Evolutionary conservation across 1,140 invertebrate genomes (phyloP).

Genomic region (Pteromalus puparum): DNA sequence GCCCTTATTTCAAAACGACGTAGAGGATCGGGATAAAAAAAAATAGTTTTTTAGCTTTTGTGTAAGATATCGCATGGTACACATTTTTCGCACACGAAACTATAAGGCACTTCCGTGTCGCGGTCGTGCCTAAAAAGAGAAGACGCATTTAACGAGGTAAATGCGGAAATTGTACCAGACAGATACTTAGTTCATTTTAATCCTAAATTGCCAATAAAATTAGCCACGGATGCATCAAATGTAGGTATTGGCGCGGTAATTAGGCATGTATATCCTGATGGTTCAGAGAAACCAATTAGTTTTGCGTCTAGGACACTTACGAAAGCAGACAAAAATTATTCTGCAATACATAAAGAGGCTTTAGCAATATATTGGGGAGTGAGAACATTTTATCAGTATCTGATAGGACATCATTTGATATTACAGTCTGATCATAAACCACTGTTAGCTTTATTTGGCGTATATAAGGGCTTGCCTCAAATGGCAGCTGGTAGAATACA

Average conservation of each 20-base stretch:
- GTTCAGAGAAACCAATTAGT: not conserved
- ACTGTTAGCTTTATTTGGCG: no score
- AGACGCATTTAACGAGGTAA: no score
- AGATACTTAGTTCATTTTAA: conserved; percentile 46
- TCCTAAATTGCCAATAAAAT: conserved; percentile 36
- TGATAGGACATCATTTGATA: conserved; percentile 22
- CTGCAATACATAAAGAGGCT: conserved; percentile 19
- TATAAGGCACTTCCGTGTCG: no score
- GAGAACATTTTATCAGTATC: conserved; percentile 25
- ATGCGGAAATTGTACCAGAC: not conserved
- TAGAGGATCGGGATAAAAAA: no score
- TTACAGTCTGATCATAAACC: conserved; percentile 23
- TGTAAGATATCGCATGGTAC: no score
- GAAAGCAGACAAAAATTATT: conserved; percentile 30
- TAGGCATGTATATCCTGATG: conserved; percentile 26
- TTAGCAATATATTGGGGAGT: conserved; percentile 18
- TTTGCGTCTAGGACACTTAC: conserved; percentile 16
- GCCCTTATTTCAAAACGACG: no score
- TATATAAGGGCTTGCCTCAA: no score
- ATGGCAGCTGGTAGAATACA: no score
- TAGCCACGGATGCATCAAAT: conserved; percentile 51
- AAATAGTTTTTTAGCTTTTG: no score
- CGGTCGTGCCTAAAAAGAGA: no score
- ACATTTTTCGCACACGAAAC: no score
- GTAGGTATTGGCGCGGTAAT: conserved; percentile 50